Evolutionary conservation across 2,888 invertebrate genomes (phyloP).

Genomic region (Autographa gamma): DNA sequence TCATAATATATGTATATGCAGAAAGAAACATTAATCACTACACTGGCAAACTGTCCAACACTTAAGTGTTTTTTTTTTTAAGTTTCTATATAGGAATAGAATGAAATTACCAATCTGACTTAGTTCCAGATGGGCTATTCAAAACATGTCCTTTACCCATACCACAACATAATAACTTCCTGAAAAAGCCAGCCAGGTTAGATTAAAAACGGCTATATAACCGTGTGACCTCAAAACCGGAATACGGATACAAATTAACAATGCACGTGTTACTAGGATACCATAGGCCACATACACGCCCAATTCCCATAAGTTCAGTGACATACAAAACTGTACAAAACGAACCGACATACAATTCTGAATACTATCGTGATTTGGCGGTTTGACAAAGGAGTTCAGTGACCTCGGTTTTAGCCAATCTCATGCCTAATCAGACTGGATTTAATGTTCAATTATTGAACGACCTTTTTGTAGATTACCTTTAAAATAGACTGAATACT

Average conservation of each 20-base stretch:
- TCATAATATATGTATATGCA: no score
- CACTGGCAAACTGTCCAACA: no score
- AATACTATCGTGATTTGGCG: slow-evolving; percentile 7
- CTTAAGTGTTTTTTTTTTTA: no score
- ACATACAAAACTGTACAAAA: slow-evolving; percentile 18
- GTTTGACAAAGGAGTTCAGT: not conserved
- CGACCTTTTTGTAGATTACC: not conserved
- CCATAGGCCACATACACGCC: slow-evolving; percentile 3
- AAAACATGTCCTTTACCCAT: no score
- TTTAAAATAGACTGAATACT: not conserved
- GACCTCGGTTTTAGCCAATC: slow-evolving; percentile 1
- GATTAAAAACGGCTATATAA: not conserved
- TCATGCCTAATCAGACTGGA: not conserved
- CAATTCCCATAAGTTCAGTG: slow-evolving; percentile 33
- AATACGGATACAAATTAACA: slow-evolving; percentile 3
- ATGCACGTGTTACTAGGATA: slow-evolving; percentile 3
- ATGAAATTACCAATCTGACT: no score
- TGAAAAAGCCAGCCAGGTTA: no score
- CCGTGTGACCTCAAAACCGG: not conserved
- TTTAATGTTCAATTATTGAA: not conserved
- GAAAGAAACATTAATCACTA: no score
- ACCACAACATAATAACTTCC: no score
- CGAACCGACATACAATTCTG: slow-evolving; percentile 21
- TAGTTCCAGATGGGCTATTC: not conserved
- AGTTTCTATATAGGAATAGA: no score